phyloP scores from a whole-genome alignment of 2,888 invertebrate genomes.

The Lepidochitona cinerea region DNA sequence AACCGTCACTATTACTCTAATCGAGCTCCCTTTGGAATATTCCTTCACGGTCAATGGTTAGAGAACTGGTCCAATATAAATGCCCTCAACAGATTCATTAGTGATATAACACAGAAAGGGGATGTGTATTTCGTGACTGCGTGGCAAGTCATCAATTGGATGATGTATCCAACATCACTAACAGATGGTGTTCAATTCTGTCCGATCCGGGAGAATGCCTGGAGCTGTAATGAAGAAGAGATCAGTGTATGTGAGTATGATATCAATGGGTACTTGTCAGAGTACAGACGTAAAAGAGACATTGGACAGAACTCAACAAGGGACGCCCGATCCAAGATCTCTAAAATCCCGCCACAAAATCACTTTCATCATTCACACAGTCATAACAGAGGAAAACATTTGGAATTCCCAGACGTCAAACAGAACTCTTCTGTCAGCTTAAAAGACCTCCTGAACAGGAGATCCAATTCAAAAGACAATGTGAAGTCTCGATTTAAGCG shows the following conservation, averaged over 20 bases:
- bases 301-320: no score
- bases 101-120: constrained; percentile 38
- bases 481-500: constrained; percentile 11
- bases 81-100: constrained; percentile 41
- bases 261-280: not conserved
- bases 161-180: constrained; percentile 40
- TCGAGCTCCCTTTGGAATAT: constrained; percentile 84
- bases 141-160: constrained; percentile 47
- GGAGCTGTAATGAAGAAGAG: constrained; percentile 32
- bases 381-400: no score
- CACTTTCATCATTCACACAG: not conserved
- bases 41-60: constrained; percentile 87
- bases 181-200: constrained; percentile 24
- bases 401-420: not conserved
- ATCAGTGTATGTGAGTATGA: not conserved
- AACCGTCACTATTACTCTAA: constrained; percentile 78
- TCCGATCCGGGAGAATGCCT: constrained; percentile 21
- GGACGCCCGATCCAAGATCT: not conserved
- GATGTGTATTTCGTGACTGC: constrained; percentile 48
- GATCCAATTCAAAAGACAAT: constrained; percentile 9
- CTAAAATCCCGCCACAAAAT: not conserved
- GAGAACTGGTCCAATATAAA: constrained; percentile 76
- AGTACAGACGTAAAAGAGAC: not conserved
- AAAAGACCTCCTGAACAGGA: constrained; percentile 8
- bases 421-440: not conserved